phyloP scores from a whole-genome alignment of 2,888 invertebrate genomes.

The Stratiomys singularior region DNA sequence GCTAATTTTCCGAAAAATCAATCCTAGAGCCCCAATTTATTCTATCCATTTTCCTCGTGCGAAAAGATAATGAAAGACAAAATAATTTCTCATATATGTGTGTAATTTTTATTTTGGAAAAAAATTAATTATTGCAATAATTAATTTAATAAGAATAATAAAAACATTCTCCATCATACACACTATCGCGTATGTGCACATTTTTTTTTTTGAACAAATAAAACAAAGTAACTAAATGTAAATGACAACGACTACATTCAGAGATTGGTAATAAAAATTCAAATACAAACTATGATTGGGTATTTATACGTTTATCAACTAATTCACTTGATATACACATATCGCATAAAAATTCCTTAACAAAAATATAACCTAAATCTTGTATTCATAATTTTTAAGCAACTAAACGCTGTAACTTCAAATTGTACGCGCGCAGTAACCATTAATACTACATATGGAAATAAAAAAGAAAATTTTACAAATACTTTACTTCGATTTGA shows the following conservation, averaged over 20 bases:
- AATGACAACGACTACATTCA: conserved; percentile 44
- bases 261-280: conserved; percentile 39
- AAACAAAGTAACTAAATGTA: conserved; percentile 39
- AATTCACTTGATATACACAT: conserved; percentile 9
- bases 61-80: background rate
- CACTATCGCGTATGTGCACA: conserved; percentile 2
- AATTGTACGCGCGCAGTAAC: background rate
- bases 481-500: background rate
- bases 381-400: background rate
- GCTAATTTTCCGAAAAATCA: too few relatives aligned
- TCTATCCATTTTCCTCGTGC: too few relatives aligned
- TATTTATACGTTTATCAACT: conserved; percentile 15
- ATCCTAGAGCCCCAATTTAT: too few relatives aligned
- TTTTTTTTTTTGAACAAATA: conserved; percentile 39
- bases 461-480: background rate
- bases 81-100: conserved; percentile 14
- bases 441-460: background rate
- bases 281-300: conserved; percentile 16
- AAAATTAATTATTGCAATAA: conserved; percentile 32
- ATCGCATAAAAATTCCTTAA: conserved; percentile 35
- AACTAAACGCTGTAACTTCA: background rate
- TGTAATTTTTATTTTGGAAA: conserved; percentile 34
- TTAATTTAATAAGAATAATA: conserved; percentile 31
- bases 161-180: conserved; percentile 15
- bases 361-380: conserved; percentile 17